Base-by-base conservation (phyloP, 2,888 invertebrate genomes). In the Terebella lapidaria region DNA sequence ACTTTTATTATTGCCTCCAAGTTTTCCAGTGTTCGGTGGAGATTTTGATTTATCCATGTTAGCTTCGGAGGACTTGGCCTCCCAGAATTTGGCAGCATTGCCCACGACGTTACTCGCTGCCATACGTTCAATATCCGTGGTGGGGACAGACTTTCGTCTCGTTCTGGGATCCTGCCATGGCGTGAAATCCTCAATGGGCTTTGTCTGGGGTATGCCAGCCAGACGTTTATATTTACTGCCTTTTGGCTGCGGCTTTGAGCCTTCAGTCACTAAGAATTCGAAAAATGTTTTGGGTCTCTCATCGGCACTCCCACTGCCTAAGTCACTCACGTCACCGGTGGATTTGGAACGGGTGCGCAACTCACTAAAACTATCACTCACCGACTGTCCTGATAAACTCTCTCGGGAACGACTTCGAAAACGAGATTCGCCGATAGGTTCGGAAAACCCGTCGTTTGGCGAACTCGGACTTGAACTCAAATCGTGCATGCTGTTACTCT, bases 401-500 rank as follows among this genome's bases (percentile, higher is more conserved):
- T 65, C 62, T 4, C 60, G 47, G 2, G 65, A 62, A 5, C 56
- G 35, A 47, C 57, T 57, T 2, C 62, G 45, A 42, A 54, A 60
- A 15, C 42, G 56, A 24, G 26, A 28, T 45, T 42, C 60, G 18
- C 22, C 51, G 18, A 45, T 20, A 2, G 46, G 29, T 30, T 24
- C 46, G 15, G 29, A 18, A n/a, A n/a, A n/a, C 3, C 26, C 25
- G 22, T 56, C 57, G 28, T 22, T 29, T 35, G 67, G 64, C 18
- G 65, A 67, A 54, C 62, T 20, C 25, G 68, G 68, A 27, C 70
- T 64, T 3, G 71, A 64, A 22, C 72, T 67, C 47, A 78, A 58
- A 57, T 78, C 77, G 60, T 76, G 74, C 54, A 77, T 62, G 59
- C 77, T 78, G 65, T 71, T 75, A 61, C 77, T 77, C 61, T 77